These are phyloP conservation scores for Argyrosomus japonicus DNA, from an alignment of 2,113 vertebrate species.

Conservation along the genomic window DNA sequence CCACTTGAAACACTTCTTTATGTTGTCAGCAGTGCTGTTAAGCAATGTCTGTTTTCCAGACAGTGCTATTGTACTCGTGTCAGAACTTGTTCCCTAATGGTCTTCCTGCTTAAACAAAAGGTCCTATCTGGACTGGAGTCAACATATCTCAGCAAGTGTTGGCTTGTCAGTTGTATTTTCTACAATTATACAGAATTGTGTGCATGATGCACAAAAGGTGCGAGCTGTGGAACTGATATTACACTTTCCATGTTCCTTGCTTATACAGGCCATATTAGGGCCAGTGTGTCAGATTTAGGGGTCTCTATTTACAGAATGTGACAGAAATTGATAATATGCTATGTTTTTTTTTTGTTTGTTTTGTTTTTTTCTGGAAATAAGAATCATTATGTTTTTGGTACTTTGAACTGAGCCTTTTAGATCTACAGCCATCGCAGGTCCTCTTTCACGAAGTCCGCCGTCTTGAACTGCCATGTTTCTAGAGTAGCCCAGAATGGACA, in stretches of 20 bases:
- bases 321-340: too few relatives aligned
- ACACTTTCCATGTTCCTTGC: neutral
- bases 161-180: constrained; percentile 42
- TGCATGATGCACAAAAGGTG: neutral
- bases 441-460: too few relatives aligned
- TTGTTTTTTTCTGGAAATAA: too few relatives aligned
- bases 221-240: neutral
- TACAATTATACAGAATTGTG: neutral
- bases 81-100: constrained; percentile 43
- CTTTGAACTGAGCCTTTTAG: too few relatives aligned
- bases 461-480: too few relatives aligned
- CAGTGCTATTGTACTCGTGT: constrained; percentile 36
- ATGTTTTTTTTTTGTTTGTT: too few relatives aligned
- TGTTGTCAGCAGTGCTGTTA: constrained; percentile 18
- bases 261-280: too few relatives aligned
- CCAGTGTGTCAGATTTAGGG: too few relatives aligned
- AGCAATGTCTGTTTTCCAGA: constrained; percentile 28
- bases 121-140: constrained; percentile 47
- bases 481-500: too few relatives aligned
- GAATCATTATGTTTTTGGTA: too few relatives aligned
- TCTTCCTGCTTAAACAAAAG: constrained; percentile 59
- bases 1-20: constrained; percentile 30
- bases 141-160: constrained; percentile 40
- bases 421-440: too few relatives aligned
- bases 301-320: too few relatives aligned